Percentiles rank a stretch among this genome's conserved stretches.
phyloP scores from a whole-genome alignment of 2,797 vertebrate genomes.

The Enteromius trimaculatus region DNA sequence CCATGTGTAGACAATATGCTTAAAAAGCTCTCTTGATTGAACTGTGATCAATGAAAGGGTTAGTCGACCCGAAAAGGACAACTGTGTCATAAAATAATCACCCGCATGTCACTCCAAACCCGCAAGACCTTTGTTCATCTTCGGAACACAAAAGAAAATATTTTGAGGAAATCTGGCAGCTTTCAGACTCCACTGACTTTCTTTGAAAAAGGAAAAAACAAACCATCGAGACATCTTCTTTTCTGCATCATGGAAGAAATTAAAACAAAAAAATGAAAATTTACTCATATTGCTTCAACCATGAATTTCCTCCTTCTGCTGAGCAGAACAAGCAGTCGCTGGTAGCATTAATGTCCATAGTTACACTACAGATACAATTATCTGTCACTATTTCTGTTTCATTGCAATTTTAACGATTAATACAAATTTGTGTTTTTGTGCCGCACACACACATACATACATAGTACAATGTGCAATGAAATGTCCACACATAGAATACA shows the following conservation, averaged over 20 bases:
- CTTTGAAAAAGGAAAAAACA: background rate
- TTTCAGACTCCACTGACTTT: background rate
- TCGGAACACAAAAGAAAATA: too few species aligned
- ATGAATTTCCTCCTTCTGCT: background rate
- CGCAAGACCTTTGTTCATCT: too few species aligned
- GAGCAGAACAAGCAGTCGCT: background rate
- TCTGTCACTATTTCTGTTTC: background rate
- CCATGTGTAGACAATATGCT: background rate
- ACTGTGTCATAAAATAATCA: too few species aligned
- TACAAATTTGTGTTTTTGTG: too few species aligned
- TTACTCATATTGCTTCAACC: background rate
- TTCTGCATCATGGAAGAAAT: background rate
- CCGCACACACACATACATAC: too few species aligned
- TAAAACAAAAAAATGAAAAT: background rate
- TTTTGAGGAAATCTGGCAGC: too few species aligned
- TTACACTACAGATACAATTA: background rate
- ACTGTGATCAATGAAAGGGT: background rate
- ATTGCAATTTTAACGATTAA: too few species aligned
- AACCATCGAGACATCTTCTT: background rate
- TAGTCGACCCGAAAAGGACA: too few species aligned
- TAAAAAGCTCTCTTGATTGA: background rate
- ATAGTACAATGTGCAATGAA: too few species aligned
- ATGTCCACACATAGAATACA: background rate
- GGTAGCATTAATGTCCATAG: background rate
- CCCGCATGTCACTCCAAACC: too few species aligned